These are phyloP conservation scores for Scaptomyza graminum DNA, from an alignment of 1,140 invertebrate species.

Conservation along the genomic window DNA sequence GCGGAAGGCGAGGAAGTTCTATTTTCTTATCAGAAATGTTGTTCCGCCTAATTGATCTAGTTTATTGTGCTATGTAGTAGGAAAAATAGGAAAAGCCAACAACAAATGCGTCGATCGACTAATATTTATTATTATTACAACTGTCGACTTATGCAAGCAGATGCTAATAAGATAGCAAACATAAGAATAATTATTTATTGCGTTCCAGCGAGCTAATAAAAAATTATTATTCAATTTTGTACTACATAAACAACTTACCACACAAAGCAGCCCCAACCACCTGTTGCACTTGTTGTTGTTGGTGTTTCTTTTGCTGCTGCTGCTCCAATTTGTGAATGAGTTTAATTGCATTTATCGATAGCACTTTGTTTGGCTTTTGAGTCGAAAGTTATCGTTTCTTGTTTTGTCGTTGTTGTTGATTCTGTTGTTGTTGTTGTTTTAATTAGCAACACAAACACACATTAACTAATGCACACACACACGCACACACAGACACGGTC, in stretches of 20 bases:
- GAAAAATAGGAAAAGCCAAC: no score
- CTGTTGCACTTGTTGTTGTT: conserved; percentile 38
- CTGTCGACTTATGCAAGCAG: conserved; percentile 52
- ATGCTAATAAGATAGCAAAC: conserved; percentile 66
- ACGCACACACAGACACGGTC: conserved; percentile 43
- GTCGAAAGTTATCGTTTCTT: conserved; percentile 64
- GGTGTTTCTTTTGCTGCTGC: conserved; percentile 29
- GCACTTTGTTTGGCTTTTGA: conserved; percentile 70
- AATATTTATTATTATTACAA: conserved; percentile 71
- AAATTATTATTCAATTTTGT: conserved; percentile 3
- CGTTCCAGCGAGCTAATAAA: conserved; percentile 5
- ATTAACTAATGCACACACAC: conserved; percentile 66
- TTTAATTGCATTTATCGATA: conserved; percentile 70
- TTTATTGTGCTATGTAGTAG: conserved; percentile 38
- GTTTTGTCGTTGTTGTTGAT: conserved; percentile 48
- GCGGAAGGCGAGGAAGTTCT: not conserved
- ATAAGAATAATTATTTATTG: conserved; percentile 31
- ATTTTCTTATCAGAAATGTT: conserved; percentile 55
- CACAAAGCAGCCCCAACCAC: conserved; percentile 38
- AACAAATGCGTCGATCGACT: not conserved
- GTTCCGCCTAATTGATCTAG: conserved; percentile 74
- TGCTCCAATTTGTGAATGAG: conserved; percentile 63
- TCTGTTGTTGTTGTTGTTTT: conserved; percentile 59
- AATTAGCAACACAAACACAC: conserved; percentile 80
- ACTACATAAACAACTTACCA: conserved; percentile 65